These are phyloP conservation scores for Aurelia coerulea DNA, from an alignment of 30 jellyfish, hydroid and myxozoan genomes.

Conservation along the genomic window DNA sequence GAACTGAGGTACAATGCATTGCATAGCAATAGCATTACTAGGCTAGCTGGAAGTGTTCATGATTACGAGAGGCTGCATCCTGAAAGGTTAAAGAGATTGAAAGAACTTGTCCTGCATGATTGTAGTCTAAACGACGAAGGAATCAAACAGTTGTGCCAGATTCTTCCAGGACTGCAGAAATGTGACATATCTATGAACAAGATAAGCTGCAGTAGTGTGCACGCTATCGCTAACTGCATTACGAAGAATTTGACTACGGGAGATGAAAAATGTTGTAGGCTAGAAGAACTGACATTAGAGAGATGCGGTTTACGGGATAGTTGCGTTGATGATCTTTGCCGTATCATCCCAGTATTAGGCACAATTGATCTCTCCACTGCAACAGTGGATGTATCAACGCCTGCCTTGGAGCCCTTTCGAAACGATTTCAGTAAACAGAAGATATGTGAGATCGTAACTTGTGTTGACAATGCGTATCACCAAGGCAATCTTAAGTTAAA, in stretches of 20 bases:
- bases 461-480: not conserved
- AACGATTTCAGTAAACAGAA: not conserved
- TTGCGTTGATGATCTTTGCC: slow-evolving; percentile 11
- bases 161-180: not conserved
- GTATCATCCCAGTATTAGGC: slow-evolving; percentile 12
- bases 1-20: slow-evolving; percentile 1
- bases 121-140: not conserved
- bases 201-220: not conserved
- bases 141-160: not conserved
- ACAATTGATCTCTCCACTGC: slow-evolving; percentile 15
- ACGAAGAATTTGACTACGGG: not conserved
- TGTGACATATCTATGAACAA: not conserved
- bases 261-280: slow-evolving; percentile 10
- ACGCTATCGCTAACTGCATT: not conserved
- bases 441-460: not conserved
- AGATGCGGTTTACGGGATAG: slow-evolving; percentile 22
- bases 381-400: slow-evolving; percentile 9
- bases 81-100: not conserved
- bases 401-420: not conserved
- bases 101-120: not conserved
- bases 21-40: not conserved
- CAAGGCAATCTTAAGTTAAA: not conserved
- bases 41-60: not conserved
- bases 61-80: not conserved
- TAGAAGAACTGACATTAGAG: not conserved